Evolutionary conservation across 1,140 invertebrate genomes (phyloP), one percentile per base, ranked within the genome.

Genomic region (Dolichoris vasculosae): DNA sequence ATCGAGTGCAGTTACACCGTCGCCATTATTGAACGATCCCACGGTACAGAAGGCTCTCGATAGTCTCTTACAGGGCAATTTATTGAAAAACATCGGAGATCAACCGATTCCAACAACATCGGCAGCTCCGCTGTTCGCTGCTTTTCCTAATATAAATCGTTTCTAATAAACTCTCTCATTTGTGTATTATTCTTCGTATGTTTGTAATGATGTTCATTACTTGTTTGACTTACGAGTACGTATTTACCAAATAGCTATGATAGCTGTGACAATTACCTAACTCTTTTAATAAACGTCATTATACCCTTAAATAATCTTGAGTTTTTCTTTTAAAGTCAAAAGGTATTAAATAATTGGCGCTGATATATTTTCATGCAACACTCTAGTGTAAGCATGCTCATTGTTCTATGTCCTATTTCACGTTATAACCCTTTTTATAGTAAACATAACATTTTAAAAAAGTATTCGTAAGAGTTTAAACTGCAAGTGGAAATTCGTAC

Each of bases 31-130:
- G 4, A 95, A 95, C 78, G 96, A 97, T 91, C 95, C 95, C 0
- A 95, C 95, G 3, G 95, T 97, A 1, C 95, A 96, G 92, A 96
- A 96, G 91, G 96, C 96, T 2, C 92, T 97, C 69, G 96, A 97
- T 89, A 96, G 95, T 87, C 94, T 97, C 38, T 94, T 97, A 71
- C 95, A 95, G 89, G 95, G 95, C 23, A 95, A 95, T 91, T 92
- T 95, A 86, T 92, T 95, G 75, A 95, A 95, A 91, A 94, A 92
- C 86, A 94, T 95, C 51, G 91, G 92, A 55, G 91, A 91, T 77
- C 90, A 91, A 63, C 89, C 89, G 40, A 79, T 89, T 26, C 83
- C 88, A 9, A 55, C 87, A 2, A 76, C 89, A 20, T 73, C 86
- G 46, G 76, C 89, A 11, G 87, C 92, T 59, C 93, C 93, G 17